These are phyloP conservation scores for Heliconius erato DNA, from an alignment of 2,888 invertebrate species.

Conservation along the genomic window DNA sequence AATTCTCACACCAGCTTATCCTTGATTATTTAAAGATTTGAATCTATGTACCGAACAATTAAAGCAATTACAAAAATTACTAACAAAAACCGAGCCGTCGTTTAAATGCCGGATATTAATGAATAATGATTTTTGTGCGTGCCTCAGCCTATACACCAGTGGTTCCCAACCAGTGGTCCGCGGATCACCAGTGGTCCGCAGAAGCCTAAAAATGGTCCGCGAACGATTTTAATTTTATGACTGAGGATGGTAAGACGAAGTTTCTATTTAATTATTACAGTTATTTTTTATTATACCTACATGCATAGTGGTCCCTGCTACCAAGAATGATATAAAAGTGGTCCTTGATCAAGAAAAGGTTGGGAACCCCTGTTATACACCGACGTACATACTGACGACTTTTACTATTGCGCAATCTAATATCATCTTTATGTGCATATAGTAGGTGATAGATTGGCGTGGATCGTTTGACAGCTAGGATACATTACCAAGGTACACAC, in stretches of 20 bases:
- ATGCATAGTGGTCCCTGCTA: too few relatives aligned
- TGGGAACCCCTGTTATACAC: too few relatives aligned
- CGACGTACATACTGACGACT: slow-evolving; percentile 8
- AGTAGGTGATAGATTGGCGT: slow-evolving; percentile 44
- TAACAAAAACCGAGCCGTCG: slow-evolving; percentile 59
- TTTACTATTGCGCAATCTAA: slow-evolving; percentile 44
- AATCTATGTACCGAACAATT: slow-evolving; percentile 48
- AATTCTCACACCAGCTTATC: slow-evolving; percentile 34
- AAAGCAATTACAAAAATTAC: slow-evolving; percentile 55
- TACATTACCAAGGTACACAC: slow-evolving; percentile 26
- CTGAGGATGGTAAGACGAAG: too few relatives aligned
- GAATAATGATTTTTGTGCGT: slow-evolving; percentile 73
- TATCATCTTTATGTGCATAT: slow-evolving; percentile 40
- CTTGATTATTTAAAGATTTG: slow-evolving; percentile 45
- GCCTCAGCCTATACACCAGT: slow-evolving; percentile 52
- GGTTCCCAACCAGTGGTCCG: too few relatives aligned
- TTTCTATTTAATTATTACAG: too few relatives aligned
- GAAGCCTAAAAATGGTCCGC: too few relatives aligned
- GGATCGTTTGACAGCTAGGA: slow-evolving; percentile 30
- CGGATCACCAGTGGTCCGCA: too few relatives aligned
- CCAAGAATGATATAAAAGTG: too few relatives aligned
- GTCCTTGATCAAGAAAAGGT: too few relatives aligned
- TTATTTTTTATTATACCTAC: too few relatives aligned
- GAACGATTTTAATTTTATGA: too few relatives aligned
- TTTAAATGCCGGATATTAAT: slow-evolving; percentile 63